These are phyloP conservation scores for Turritopsis dohrnii DNA, from an alignment of 30 jellyfish, hydroid and myxozoan genomes.

Conservation along the genomic window DNA sequence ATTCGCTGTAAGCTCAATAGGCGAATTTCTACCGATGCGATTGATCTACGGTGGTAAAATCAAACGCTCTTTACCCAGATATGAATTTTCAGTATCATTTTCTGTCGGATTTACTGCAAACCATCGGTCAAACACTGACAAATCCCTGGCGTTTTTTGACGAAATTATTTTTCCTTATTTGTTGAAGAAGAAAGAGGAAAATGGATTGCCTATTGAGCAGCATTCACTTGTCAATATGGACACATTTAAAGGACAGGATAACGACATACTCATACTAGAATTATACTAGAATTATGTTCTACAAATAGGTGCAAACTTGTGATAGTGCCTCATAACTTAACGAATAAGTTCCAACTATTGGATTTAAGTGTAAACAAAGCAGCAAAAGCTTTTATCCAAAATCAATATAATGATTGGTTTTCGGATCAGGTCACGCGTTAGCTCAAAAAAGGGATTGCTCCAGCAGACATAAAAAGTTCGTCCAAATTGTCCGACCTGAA, in stretches of 20 bases:
- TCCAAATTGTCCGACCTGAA: too few species aligned
- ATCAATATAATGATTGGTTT: too few species aligned
- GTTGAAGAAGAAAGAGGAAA: not conserved
- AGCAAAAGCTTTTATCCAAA: too few species aligned
- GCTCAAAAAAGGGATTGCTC: too few species aligned
- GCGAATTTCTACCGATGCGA: conserved; percentile 12
- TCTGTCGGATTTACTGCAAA: conserved; percentile 6
- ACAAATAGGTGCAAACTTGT: not conserved
- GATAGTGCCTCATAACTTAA: not conserved
- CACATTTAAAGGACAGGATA: not conserved
- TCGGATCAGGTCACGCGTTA: too few species aligned
- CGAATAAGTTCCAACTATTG: not conserved
- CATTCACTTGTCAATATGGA: not conserved
- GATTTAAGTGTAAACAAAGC: too few species aligned
- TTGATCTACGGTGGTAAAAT: conserved; percentile 15
- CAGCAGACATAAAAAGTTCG: too few species aligned
- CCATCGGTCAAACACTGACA: not conserved
- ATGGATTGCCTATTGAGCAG: not conserved
- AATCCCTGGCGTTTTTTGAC: conserved; percentile 3
- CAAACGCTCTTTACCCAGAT: conserved; percentile 12
- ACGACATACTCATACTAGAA: not conserved
- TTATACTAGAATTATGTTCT: not conserved
- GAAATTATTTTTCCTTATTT: conserved; percentile 1
- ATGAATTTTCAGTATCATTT: conserved; percentile 15
- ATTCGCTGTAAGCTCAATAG: conserved; percentile 18